Conservation (phyloP, 2,113 vertebrate species). For the Paralichthys olivaceus region DNA sequence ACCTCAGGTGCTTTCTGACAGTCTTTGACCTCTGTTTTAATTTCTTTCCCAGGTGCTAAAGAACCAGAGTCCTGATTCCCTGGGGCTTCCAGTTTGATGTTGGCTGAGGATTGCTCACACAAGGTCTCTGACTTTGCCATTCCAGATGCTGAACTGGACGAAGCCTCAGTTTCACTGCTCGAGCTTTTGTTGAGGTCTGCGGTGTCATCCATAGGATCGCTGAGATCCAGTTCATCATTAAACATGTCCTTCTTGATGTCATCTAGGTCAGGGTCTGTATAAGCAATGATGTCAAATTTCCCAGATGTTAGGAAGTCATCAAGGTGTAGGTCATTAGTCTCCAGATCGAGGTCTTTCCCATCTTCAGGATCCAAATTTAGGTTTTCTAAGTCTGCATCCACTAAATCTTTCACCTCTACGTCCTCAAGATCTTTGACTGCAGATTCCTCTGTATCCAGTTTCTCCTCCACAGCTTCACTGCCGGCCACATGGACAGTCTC, state of each 20-base stretch:
- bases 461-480: constrained; percentile 86
- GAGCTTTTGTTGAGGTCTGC: constrained; percentile 71
- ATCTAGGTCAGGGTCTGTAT: constrained; percentile 95
- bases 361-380: constrained; percentile 93
- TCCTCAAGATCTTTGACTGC: constrained; percentile 92
- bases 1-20: constrained; percentile 60
- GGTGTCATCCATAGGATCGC: constrained; percentile 91
- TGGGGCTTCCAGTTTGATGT: constrained; percentile 80
- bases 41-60: constrained; percentile 69
- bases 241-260: constrained; percentile 96
- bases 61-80: constrained; percentile 61
- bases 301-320: constrained; percentile 94
- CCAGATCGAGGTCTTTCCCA: constrained; percentile 95
- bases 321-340: constrained; percentile 94
- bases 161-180: constrained; percentile 61
- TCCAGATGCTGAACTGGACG: constrained; percentile 75
- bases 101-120: constrained; percentile 73
- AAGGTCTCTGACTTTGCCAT: constrained; percentile 81
- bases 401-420: constrained; percentile 95
- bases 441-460: constrained; percentile 92
- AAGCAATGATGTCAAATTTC: constrained; percentile 97
- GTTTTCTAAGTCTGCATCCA: constrained; percentile 94
- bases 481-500: constrained; percentile 68
- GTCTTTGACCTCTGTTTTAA: constrained; percentile 81
- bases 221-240: constrained; percentile 94